Evolutionary conservation across 2,113 vertebrate species (phyloP).

Genomic region (Planiliza haematocheilus): DNA sequence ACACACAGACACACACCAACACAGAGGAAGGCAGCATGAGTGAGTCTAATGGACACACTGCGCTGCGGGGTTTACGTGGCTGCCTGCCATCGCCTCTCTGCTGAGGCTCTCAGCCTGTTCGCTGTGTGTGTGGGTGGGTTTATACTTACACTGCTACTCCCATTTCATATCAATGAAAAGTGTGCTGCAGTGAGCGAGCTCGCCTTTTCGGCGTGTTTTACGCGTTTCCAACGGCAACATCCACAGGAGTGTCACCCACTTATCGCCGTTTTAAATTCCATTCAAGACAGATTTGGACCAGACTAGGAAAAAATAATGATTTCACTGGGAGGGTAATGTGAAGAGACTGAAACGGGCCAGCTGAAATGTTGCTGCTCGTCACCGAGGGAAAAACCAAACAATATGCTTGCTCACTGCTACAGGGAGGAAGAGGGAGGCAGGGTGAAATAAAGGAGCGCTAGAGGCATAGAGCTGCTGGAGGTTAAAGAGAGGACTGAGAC

Average conservation of each 20-base stretch:
- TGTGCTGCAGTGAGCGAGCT: constrained; percentile 35
- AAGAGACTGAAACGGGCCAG: constrained; percentile 55
- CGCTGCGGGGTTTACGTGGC: constrained; percentile 64
- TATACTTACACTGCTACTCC: constrained; percentile 50
- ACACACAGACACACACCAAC: no score
- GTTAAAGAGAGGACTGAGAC: constrained; percentile 8
- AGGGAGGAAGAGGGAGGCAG: background rate
- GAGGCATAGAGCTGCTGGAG: constrained; percentile 11
- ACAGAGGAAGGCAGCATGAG: constrained; percentile 35
- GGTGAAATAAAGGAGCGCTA: background rate
- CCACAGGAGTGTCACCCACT: constrained; percentile 7
- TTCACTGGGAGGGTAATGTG: constrained; percentile 30
- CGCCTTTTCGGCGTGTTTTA: constrained; percentile 21
- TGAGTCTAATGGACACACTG: constrained; percentile 59
- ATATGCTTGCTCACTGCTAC: constrained; percentile 33
- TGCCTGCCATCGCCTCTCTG: constrained; percentile 61
- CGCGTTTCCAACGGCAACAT: background rate
- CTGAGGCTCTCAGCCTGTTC: constrained; percentile 50
- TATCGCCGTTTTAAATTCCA: constrained; percentile 29
- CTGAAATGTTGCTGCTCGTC: constrained; percentile 33
- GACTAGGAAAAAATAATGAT: background rate
- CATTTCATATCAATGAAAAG: constrained; percentile 65
- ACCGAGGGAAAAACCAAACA: constrained; percentile 35
- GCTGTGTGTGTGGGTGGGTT: constrained; percentile 55
- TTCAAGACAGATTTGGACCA: background rate